Percentiles rank a stretch among this genome's conserved stretches.
These are phyloP conservation scores for Tenthredo distinguenda DNA, from an alignment of 2,888 invertebrate genomes.

Conservation along the genomic window DNA sequence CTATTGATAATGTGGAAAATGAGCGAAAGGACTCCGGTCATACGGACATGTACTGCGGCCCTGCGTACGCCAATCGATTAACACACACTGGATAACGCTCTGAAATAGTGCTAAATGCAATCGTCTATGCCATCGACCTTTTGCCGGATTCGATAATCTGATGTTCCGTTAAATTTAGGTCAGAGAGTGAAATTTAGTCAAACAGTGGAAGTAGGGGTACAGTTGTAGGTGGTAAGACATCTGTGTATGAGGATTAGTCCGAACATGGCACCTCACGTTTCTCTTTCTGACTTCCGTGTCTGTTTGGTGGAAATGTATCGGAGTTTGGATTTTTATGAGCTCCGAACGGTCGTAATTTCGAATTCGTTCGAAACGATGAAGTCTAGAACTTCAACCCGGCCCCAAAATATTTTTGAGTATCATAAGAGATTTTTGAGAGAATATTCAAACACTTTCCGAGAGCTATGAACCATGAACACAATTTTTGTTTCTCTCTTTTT, in stretches of 20 bases:
- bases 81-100: constrained; percentile 20
- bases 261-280: not conserved
- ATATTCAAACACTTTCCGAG: no score
- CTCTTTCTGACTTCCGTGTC: not conserved
- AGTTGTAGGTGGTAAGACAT: not conserved
- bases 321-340: no score
- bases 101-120: constrained; percentile 4
- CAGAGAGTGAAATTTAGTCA: not conserved
- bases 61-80: not conserved
- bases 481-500: no score
- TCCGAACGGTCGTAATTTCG: no score
- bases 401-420: no score
- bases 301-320: not conserved
- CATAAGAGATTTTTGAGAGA: no score
- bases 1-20: no score
- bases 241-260: not conserved
- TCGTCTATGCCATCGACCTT: not conserved
- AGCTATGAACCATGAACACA: no score
- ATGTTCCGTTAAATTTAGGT: constrained; percentile 16
- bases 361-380: no score
- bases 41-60: not conserved
- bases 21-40: not conserved
- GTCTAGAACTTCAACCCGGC: no score
- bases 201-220: not conserved
- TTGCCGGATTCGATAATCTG: not conserved